phyloP scores from a whole-genome alignment of 1,140 invertebrate species.

The Apocrypta bakeri region DNA sequence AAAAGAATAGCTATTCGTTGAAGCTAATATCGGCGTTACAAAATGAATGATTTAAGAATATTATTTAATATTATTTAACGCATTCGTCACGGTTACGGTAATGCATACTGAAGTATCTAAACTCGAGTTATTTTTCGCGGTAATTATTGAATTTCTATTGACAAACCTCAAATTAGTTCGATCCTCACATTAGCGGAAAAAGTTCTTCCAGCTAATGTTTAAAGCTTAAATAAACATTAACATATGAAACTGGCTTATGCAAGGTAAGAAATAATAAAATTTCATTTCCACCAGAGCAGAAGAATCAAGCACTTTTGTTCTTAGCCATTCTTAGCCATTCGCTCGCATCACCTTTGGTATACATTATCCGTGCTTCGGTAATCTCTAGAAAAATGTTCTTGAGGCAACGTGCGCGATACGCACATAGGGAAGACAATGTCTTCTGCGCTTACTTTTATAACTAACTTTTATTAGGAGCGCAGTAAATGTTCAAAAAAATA shows the following conservation, averaged over 20 bases:
- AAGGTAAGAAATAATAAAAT: neutral
- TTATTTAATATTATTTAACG: neutral
- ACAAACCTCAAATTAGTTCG: too few species aligned
- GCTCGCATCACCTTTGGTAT: slow-evolving; percentile 38
- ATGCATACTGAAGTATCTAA: neutral
- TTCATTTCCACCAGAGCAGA: slow-evolving; percentile 8
- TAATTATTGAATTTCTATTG: too few species aligned
- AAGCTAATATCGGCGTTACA: neutral
- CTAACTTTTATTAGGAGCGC: neutral
- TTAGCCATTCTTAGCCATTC: neutral
- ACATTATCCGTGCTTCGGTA: slow-evolving; percentile 14
- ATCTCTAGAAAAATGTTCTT: neutral
- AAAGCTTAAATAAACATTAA: neutral
- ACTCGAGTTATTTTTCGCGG: neutral
- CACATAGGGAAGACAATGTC: neutral
- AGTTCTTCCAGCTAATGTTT: neutral
- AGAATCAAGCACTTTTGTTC: slow-evolving; percentile 21
- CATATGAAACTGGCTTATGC: neutral
- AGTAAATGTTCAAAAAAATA: slow-evolving; percentile 40
- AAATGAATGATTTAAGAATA: neutral
- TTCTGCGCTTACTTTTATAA: too few species aligned
- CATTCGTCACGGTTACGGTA: neutral
- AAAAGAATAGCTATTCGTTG: too few species aligned
- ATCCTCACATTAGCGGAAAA: too few species aligned
- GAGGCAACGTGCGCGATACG: neutral